Base-by-base conservation (phyloP, 2,797 vertebrate species). In the Sebastiscus albofasciatus region DNA sequence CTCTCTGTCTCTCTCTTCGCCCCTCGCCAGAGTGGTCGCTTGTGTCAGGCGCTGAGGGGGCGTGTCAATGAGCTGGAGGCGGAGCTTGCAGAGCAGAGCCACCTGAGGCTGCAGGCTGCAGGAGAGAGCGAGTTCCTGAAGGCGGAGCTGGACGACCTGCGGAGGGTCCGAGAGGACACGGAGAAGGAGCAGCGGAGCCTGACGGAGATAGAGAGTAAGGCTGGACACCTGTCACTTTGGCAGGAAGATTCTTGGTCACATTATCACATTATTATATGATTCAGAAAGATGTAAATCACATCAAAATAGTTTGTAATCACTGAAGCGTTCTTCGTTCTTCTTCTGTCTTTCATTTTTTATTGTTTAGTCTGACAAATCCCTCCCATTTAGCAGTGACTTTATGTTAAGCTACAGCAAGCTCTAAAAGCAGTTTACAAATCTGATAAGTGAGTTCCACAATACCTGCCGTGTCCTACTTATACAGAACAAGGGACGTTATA, bases 151-250 rank as follows among this genome's bases (percentile, higher is more conserved):
- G 99, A 99, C 0, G 99, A 99, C 94, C 94, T 99, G 84, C 97
- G 97, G 71, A 94, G 97, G 90, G 97, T 96, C 81, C 93, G 96
- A 20, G 97, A 99, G 82, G 97, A 99, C 94, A 98, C 97, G 0
- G 97, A 99, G 94, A 99, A 99, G 91, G 98, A 98, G 0, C 99
- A 99, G 94, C 95, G 97, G 79, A 98, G 97, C 92, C 93, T 99
- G 82, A 99, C 98, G 0, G 98, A 99, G 93, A 98, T 99, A 0
- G 99, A 99, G 90, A 96, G 98, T 99, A 92, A 97, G 97, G 0
- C 8, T 2, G 12, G 6, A 8, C 77, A 3, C 54, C 36, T 29
- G 20, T 13, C 12, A 6, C 36, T 24, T 24, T 11, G 22, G 20
- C 46, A 5, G 66, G 26, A 33, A 31, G 1, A 29, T 36, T 13